These are phyloP conservation scores for Holacanthella duospinosa DNA, from an alignment of 2,888 invertebrate species.

Conservation along the genomic window DNA sequence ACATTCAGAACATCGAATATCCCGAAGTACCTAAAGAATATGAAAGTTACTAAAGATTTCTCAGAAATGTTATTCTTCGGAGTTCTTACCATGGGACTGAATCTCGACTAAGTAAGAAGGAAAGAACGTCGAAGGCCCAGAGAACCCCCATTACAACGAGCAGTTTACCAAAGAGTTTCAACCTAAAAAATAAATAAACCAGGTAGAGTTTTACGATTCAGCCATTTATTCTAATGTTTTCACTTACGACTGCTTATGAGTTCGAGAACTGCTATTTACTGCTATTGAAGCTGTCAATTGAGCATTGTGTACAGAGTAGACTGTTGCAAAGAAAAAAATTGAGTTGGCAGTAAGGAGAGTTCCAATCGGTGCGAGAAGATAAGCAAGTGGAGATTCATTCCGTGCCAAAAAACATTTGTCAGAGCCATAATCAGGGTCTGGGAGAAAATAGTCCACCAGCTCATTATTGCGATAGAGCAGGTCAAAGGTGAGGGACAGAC, in stretches of 20 bases:
- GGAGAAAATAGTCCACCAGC: background rate
- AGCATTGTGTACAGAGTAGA: slow-evolving; percentile 27
- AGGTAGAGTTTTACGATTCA: background rate
- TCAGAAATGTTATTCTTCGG: no score
- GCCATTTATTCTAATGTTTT: background rate
- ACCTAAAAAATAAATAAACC: slow-evolving; percentile 12
- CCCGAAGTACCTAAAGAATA: no score
- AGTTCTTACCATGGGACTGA: slow-evolving; percentile 17
- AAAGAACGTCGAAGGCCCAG: slow-evolving; percentile 34
- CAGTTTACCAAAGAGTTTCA: slow-evolving; percentile 30
- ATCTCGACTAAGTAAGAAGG: slow-evolving; percentile 19
- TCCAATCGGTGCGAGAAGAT: slow-evolving; percentile 32
- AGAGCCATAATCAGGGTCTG: slow-evolving; percentile 29
- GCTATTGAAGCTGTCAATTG: slow-evolving; percentile 34
- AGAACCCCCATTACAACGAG: slow-evolving; percentile 34
- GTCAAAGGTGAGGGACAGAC: slow-evolving; percentile 24
- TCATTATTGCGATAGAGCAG: background rate
- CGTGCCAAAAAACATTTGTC: slow-evolving; percentile 24
- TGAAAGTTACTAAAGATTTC: no score
- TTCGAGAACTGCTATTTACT: slow-evolving; percentile 28
- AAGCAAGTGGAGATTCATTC: slow-evolving; percentile 25
- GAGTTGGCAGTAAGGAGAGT: slow-evolving; percentile 26
- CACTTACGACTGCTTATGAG: slow-evolving; percentile 32
- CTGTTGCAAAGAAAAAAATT: slow-evolving; percentile 28
- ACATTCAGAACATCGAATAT: slow-evolving; percentile 30